Percentiles rank a stretch among this genome's conserved stretches.
Evolutionary conservation across 2,888 invertebrate genomes (phyloP).

Genomic region (Tenthredo livida): DNA sequence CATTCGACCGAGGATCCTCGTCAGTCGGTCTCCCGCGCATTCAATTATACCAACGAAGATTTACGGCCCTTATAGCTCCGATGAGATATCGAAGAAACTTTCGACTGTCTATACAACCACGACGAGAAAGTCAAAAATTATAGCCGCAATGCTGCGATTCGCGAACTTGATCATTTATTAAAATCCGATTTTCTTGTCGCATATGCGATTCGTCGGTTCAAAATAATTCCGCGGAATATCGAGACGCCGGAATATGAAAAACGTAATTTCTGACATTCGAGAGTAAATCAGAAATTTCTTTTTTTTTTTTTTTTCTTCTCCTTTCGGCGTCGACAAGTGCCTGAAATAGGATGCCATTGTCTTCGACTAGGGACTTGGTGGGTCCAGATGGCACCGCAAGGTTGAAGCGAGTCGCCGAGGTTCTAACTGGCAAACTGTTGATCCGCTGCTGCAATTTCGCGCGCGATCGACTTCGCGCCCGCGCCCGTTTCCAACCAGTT

Average conservation of each 20-base stretch:
- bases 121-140: neutral
- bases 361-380: neutral
- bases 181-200: neutral
- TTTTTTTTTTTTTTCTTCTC: neutral
- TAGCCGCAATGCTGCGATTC: no score
- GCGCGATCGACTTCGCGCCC: slow-evolving; percentile 63
- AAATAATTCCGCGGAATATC: no score
- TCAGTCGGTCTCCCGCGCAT: neutral
- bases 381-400: neutral
- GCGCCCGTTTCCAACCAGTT: slow-evolving; percentile 45
- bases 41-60: slow-evolving; percentile 24
- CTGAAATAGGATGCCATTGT: neutral
- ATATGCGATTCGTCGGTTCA: no score
- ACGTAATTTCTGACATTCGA: neutral
- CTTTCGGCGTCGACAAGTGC: neutral
- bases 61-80: neutral
- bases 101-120: neutral
- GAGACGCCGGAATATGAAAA: neutral
- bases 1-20: slow-evolving; percentile 31
- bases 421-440: slow-evolving; percentile 66
- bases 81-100: neutral
- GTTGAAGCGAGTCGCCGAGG: slow-evolving; percentile 8
- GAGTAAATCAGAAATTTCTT: neutral
- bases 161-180: neutral
- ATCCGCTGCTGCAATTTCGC: slow-evolving; percentile 63